Conservation (phyloP, 2,113 vertebrate species). For the Gymnorhina tibicen region DNA sequence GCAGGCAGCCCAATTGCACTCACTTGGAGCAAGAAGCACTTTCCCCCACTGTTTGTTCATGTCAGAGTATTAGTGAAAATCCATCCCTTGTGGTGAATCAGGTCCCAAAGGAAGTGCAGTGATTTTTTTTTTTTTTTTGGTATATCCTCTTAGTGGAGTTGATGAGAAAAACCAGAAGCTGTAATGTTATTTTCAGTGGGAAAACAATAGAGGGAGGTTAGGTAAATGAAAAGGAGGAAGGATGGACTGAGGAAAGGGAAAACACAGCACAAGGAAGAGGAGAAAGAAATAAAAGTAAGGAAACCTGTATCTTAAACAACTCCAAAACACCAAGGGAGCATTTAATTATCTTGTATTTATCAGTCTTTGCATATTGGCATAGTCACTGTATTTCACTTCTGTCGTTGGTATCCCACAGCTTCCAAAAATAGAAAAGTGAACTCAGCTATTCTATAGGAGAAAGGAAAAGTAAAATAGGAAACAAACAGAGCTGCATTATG, state of each 20-base stretch:
- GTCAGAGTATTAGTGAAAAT: neutral
- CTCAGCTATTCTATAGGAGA: neutral
- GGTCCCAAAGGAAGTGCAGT: neutral
- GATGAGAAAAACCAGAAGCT: neutral
- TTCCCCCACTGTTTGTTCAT: neutral
- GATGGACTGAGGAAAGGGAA: neutral
- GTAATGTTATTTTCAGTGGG: neutral
- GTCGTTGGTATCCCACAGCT: neutral
- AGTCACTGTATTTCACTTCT: neutral
- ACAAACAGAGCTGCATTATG: neutral
- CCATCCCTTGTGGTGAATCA: neutral
- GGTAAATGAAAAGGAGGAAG: constrained; percentile 27
- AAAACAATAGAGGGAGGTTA: neutral
- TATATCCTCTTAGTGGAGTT: neutral
- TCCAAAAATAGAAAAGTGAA: neutral
- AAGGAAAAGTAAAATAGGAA: neutral
- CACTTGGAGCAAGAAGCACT: neutral
- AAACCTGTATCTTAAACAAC: neutral
- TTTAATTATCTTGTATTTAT: neutral
- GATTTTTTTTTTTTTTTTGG: neutral
- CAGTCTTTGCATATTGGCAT: neutral
- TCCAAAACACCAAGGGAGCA: neutral
- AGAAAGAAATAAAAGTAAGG: neutral
- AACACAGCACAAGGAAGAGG: neutral
- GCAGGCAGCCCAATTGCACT: neutral